Conservation (phyloP, 2,888 invertebrate genomes). For the Chirona hameri region DNA sequence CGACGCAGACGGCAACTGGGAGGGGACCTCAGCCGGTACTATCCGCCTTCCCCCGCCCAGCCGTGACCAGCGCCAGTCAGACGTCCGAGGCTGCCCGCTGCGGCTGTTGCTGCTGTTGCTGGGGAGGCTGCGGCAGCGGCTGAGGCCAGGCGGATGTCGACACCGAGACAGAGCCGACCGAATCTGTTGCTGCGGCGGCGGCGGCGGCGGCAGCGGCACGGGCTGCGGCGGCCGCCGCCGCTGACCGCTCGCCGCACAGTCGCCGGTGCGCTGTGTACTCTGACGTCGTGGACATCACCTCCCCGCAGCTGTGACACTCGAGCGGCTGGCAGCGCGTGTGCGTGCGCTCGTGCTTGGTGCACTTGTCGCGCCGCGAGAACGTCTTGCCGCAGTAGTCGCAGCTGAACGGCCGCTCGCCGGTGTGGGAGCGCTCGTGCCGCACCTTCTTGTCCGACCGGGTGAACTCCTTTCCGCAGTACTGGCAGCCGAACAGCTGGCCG, state of each 20-base stretch:
- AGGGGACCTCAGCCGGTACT: neutral
- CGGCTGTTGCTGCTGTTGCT: too few species aligned
- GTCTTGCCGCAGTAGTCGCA: slow-evolving; percentile 24
- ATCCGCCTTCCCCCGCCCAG: neutral
- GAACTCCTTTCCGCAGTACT: slow-evolving; percentile 24
- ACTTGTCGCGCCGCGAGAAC: slow-evolving; percentile 27
- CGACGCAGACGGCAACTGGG: neutral
- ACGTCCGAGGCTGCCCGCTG: too few species aligned
- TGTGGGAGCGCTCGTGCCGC: slow-evolving; percentile 25
- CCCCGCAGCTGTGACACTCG: neutral
- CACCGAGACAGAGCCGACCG: too few species aligned
- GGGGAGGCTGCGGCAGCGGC: too few species aligned
- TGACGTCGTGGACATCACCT: neutral
- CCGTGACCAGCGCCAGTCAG: neutral
- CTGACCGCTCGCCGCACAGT: neutral
- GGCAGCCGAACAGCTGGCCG: slow-evolving; percentile 24
- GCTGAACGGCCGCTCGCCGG: slow-evolving; percentile 27
- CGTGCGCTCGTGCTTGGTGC: slow-evolving; percentile 26
- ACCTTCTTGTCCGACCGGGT: slow-evolving; percentile 28
- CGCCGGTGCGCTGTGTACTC: neutral
- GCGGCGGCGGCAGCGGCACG: neutral
- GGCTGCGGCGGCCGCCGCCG: neutral
- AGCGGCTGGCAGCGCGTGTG: neutral
- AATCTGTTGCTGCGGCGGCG: neutral
- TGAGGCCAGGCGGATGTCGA: too few species aligned